These are phyloP conservation scores for Rhinolophus sinicus DNA, from an alignment of 2,113 vertebrate species.

Conservation along the genomic window DNA sequence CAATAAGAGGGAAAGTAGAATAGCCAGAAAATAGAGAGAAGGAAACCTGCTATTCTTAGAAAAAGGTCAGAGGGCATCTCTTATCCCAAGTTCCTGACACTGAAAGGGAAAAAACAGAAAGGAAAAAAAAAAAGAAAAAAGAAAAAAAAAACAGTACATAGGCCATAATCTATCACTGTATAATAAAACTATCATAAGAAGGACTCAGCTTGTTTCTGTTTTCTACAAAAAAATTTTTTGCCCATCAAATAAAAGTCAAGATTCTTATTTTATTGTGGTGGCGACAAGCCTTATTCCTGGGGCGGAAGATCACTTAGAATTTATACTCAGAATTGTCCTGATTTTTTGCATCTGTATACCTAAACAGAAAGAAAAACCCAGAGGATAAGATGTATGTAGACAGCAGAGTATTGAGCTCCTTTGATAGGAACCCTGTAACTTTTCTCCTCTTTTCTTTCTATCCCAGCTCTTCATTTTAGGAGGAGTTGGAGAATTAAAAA, in stretches of 20 bases:
- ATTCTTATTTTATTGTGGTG: constrained; percentile 3
- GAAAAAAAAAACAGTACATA: not conserved
- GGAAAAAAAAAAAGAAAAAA: not conserved
- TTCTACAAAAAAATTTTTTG: constrained; percentile 59
- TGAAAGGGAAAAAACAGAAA: not conserved
- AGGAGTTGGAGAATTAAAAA: not conserved
- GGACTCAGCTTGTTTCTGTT: constrained; percentile 29
- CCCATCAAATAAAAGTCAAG: not conserved
- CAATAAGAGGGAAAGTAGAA: not conserved
- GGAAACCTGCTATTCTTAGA: not conserved
- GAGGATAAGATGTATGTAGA: not conserved
- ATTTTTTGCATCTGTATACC: not conserved
- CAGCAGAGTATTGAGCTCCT: rapidly evolving
- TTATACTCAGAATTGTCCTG: not conserved
- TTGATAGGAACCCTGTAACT: not conserved
- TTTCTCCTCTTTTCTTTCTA: constrained; percentile 10
- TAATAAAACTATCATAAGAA: constrained; percentile 8
- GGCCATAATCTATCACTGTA: not conserved
- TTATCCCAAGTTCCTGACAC: not conserved
- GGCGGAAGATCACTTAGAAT: not conserved
- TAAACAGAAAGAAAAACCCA: constrained; percentile 28
- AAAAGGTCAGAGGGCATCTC: not conserved
- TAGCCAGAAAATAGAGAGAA: not conserved
- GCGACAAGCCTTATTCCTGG: constrained; percentile 54
- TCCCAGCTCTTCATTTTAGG: not conserved